Conservation (phyloP, 1,140 invertebrate species). For the Homarus americanus region DNA sequence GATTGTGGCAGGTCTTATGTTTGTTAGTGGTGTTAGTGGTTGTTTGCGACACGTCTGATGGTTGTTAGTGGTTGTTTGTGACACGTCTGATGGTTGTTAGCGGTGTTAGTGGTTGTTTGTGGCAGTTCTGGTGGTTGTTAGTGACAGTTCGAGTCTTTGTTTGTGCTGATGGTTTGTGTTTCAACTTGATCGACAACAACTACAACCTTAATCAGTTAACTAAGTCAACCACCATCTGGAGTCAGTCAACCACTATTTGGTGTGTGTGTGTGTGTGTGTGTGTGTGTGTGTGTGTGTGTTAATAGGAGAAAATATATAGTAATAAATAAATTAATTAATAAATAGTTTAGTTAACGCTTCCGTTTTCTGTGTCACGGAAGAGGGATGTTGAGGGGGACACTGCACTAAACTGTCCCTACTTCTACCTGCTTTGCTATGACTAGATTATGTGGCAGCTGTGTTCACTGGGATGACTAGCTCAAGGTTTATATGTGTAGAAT, state of each 20-base stretch:
- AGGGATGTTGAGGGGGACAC: not conserved
- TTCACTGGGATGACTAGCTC: not conserved
- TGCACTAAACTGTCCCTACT: not conserved
- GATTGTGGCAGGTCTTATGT: too few relatives aligned
- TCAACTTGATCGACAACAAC: not conserved
- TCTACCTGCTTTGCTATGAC: not conserved
- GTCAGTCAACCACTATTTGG: constrained; percentile 13
- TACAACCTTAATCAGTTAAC: not conserved
- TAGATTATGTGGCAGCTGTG: not conserved
- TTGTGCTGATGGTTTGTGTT: not conserved
- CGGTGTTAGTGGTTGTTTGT: not conserved
- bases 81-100: not conserved
- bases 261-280: not conserved
- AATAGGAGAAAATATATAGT: too few relatives aligned
- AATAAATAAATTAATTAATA: not conserved
- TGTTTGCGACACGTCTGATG: too few relatives aligned
- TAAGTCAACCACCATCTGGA: constrained; percentile 19
- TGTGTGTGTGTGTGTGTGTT: not conserved
- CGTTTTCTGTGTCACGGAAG: too few relatives aligned
- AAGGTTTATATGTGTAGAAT: not conserved
- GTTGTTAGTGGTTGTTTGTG: not conserved
- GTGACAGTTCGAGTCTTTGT: not conserved
- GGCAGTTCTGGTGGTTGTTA: not conserved
- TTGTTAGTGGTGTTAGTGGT: too few relatives aligned
- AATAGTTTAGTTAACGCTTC: not conserved